phyloP scores from a whole-genome alignment of 2,888 invertebrate species.

The Acronicta leporina region DNA sequence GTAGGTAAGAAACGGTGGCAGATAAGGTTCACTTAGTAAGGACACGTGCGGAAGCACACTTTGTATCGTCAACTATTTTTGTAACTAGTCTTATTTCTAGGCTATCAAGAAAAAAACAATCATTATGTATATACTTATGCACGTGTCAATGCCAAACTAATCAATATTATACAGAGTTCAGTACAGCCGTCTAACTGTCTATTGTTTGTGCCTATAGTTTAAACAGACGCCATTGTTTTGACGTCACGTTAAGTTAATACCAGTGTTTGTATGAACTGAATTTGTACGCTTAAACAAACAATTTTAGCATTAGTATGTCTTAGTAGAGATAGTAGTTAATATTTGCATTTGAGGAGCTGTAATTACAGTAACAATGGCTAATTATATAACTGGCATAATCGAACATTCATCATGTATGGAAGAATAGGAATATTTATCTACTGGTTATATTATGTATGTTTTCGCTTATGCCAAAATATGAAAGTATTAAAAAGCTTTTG shows the following conservation, averaged over 20 bases:
- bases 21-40: neutral
- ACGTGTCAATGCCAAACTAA: constrained; percentile 11
- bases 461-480: constrained; percentile 3
- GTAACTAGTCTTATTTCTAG: constrained; percentile 8
- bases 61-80: neutral
- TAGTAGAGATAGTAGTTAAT: constrained; percentile 11
- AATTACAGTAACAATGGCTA: neutral
- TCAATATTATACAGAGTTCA: constrained; percentile 27
- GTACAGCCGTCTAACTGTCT: constrained; percentile 19
- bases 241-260: constrained; percentile 18
- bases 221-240: constrained; percentile 11
- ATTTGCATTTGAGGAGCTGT: constrained; percentile 11
- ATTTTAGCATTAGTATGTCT: constrained; percentile 5
- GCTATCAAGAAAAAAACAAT: constrained; percentile 13
- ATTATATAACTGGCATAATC: neutral
- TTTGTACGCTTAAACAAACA: constrained; percentile 33
- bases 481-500: constrained; percentile 17
- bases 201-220: constrained; percentile 29
- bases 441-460: too few species aligned
- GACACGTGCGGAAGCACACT: too few species aligned
- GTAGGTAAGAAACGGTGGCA: neutral
- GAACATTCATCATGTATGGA: neutral
- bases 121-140: constrained; percentile 10
- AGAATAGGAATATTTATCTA: neutral
- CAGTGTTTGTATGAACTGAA: constrained; percentile 29